Percentiles rank a stretch among this genome's conserved stretches.
phyloP scores from a whole-genome alignment of 1,140 invertebrate species.

The Amyelois transitella region DNA sequence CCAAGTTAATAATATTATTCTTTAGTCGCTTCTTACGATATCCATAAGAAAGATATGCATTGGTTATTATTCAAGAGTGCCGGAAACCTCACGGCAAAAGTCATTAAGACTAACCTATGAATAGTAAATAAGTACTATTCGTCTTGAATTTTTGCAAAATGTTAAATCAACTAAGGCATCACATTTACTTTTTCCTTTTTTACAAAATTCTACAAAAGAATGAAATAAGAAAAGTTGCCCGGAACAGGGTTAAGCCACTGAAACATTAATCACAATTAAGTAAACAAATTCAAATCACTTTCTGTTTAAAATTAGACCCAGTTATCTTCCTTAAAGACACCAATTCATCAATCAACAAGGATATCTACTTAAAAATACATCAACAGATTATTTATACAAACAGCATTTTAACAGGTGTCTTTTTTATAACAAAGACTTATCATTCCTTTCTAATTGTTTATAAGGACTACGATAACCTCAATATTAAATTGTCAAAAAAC shows the following conservation, averaged over 20 bases:
- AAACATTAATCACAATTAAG: conserved; percentile 63
- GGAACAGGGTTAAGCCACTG: neutral
- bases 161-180: neutral
- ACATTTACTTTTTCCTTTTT: too few relatives aligned
- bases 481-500: conserved; percentile 67
- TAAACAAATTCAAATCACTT: conserved; percentile 55
- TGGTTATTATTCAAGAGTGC: too few relatives aligned
- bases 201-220: neutral
- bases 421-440: conserved; percentile 22
- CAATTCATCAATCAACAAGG: conserved; percentile 65
- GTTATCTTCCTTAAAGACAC: conserved; percentile 37
- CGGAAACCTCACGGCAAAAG: too few relatives aligned
- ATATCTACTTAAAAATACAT: conserved; percentile 67
- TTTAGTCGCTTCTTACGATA: too few relatives aligned
- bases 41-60: too few relatives aligned
- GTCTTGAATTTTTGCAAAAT: too few relatives aligned
- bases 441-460: conserved; percentile 49
- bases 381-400: conserved; percentile 43
- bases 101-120: too few relatives aligned
- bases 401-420: conserved; percentile 31
- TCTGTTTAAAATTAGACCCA: conserved; percentile 32
- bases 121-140: too few relatives aligned
- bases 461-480: conserved; percentile 40
- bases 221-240: neutral
- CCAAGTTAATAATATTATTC: too few relatives aligned